Evolutionary conservation across 2,797 vertebrate genomes (phyloP).

Genomic region (Eurystomus glaucurus): DNA sequence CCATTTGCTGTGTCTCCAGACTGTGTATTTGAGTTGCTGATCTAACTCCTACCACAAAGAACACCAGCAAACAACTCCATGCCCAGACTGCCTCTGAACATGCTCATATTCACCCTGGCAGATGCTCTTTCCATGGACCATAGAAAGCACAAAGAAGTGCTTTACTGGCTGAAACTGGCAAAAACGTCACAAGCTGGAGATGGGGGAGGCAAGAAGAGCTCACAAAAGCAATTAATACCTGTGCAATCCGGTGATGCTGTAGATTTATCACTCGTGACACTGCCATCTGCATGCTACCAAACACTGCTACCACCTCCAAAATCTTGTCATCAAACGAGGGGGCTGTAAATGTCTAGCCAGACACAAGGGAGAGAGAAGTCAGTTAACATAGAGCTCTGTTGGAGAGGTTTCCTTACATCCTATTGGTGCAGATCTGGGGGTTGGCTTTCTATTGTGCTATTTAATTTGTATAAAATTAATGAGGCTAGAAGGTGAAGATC

Average conservation of each 20-base stretch:
- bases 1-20: background rate
- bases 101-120: background rate
- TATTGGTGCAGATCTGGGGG: background rate
- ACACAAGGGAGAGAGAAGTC: constrained; percentile 27
- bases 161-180: background rate
- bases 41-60: background rate
- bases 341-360: constrained; percentile 91
- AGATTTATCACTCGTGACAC: constrained; percentile 96
- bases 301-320: constrained; percentile 96
- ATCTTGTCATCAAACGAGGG: constrained; percentile 98
- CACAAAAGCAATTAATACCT: constrained; percentile 82
- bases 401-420: background rate
- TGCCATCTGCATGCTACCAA: constrained; percentile 99
- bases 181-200: background rate
- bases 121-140: background rate
- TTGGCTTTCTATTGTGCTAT: background rate
- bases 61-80: background rate
- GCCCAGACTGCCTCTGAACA: background rate
- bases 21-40: background rate
- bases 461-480: background rate
- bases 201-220: background rate
- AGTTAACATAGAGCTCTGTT: background rate
- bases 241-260: constrained; percentile 97
- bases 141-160: background rate
- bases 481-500: background rate